Evolutionary conservation across 2,113 vertebrate species (phyloP).

Genomic region (Hypocryptadius cinnamomeus): DNA sequence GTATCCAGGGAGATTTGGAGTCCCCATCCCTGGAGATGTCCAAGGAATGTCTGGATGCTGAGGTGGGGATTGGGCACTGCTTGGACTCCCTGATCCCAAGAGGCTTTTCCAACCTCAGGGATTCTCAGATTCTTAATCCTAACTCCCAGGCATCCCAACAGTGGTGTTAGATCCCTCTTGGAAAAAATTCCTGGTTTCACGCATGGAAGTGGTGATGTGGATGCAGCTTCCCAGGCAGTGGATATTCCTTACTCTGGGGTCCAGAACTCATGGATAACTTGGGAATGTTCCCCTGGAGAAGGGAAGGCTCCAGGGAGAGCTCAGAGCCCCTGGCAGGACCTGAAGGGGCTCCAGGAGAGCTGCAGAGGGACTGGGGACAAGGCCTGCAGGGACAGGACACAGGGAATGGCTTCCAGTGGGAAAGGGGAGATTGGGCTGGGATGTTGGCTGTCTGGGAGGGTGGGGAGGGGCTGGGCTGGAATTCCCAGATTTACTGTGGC

Average conservation of each 20-base stretch:
- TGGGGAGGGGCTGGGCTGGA: neutral
- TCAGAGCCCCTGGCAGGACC: neutral
- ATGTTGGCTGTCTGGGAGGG: neutral
- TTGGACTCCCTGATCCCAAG: rapidly evolving
- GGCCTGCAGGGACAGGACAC: rapidly evolving
- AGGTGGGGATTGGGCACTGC: rapidly evolving
- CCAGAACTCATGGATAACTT: neutral
- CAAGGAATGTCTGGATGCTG: neutral
- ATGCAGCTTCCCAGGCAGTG: rapidly evolving
- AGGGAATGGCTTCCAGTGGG: neutral
- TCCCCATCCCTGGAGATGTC: neutral
- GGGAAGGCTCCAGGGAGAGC: rapidly evolving
- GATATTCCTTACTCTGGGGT: neutral
- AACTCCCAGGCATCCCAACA: neutral
- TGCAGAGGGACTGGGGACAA: neutral
- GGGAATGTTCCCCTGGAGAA: neutral
- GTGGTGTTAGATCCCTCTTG: neutral
- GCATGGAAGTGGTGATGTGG: rapidly evolving
- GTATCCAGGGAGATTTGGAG: neutral
- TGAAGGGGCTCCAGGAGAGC: neutral
- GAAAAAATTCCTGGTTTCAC: neutral
- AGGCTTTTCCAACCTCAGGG: neutral
- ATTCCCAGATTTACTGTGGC: neutral
- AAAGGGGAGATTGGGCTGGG: neutral
- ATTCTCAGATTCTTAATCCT: neutral